Evolutionary conservation across 2,888 invertebrate genomes (phyloP).

Genomic region (Eristalis arbustorum): DNA sequence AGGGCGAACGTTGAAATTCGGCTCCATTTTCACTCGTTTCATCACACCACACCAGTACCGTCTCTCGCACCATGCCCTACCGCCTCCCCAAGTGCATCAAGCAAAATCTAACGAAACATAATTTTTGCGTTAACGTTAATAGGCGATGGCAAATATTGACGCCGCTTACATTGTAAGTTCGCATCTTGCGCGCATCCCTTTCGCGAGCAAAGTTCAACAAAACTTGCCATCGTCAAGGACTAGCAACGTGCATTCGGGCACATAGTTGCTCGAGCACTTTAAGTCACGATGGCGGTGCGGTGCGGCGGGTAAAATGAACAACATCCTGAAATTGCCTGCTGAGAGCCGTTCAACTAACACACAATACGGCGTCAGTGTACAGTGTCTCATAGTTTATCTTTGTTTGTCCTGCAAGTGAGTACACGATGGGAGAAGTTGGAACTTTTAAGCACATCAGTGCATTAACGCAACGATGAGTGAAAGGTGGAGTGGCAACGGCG

Average conservation of each 20-base stretch:
- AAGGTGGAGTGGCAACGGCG: not conserved
- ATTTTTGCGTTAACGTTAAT: constrained; percentile 23
- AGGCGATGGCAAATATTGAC: constrained; percentile 42
- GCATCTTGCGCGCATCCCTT: constrained; percentile 1
- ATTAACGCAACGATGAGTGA: constrained; percentile 4
- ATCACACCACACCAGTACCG: no score
- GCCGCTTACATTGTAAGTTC: constrained; percentile 17
- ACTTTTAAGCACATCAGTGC: constrained; percentile 53
- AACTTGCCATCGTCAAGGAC: not conserved
- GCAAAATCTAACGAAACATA: not conserved
- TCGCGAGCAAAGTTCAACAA: not conserved
- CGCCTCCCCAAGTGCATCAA: not conserved
- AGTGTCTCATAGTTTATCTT: not conserved
- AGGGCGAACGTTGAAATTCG: no score
- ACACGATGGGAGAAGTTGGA: constrained; percentile 19
- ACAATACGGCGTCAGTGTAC: not conserved
- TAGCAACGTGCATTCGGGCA: constrained; percentile 22
- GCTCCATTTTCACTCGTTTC: no score
- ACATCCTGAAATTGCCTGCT: not conserved
- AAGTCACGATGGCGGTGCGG: not conserved
- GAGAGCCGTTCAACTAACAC: not conserved
- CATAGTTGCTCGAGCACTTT: constrained; percentile 21
- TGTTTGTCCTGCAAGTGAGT: not conserved
- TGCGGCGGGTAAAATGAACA: not conserved
- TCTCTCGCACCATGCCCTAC: not conserved